phyloP scores from a whole-genome alignment of 1,140 invertebrate genomes.

The Charaxes varanes region DNA sequence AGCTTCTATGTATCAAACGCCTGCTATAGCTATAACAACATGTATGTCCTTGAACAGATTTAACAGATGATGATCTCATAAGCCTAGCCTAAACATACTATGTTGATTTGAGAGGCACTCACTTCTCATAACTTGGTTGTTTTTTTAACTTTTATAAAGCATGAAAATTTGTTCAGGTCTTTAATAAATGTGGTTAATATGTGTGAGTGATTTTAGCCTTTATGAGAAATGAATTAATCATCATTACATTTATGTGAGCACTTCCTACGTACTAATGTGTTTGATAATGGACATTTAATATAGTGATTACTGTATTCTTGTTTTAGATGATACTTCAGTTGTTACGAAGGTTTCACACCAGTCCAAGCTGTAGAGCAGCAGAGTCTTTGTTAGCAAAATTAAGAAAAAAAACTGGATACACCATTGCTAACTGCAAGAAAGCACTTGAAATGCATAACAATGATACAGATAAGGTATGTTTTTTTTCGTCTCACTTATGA shows the following conservation, averaged over 20 bases:
- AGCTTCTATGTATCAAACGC: background rate
- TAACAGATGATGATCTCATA: constrained; percentile 50
- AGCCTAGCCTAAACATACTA: constrained; percentile 9
- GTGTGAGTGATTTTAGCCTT: no score
- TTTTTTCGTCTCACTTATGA: no score
- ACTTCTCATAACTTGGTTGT: no score
- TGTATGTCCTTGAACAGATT: constrained; percentile 33
- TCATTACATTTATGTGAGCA: no score
- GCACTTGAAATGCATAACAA: constrained; percentile 92
- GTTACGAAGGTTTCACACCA: constrained; percentile 61
- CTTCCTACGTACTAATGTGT: background rate
- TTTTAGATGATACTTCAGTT: constrained; percentile 72
- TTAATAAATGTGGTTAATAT: no score
- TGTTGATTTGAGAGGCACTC: constrained; percentile 6
- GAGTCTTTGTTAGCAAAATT: constrained; percentile 85
- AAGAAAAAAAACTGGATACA: constrained; percentile 94
- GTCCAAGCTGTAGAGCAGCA: constrained; percentile 60
- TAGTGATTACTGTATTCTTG: constrained; percentile 5
- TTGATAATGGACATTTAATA: background rate
- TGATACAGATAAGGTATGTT: constrained; percentile 84
- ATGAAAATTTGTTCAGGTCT: no score
- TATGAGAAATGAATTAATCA: background rate
- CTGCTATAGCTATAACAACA: background rate
- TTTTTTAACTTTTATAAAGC: no score
- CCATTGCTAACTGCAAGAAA: constrained; percentile 96